phyloP scores from a whole-genome alignment of 2,797 vertebrate species.

The Spondyliosoma cantharus region DNA sequence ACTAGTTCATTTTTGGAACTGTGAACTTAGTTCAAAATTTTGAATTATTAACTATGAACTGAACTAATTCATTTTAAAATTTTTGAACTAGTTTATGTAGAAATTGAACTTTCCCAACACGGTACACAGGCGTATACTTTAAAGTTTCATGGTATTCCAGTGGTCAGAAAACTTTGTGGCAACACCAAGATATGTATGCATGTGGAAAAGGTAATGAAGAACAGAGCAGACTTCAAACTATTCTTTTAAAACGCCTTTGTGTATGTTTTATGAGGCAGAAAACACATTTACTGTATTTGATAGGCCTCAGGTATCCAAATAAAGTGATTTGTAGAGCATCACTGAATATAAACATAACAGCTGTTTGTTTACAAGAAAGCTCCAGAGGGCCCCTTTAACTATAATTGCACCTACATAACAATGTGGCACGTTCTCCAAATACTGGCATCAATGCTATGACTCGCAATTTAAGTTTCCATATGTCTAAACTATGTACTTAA shows the following conservation, averaged over 20 bases:
- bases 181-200: neutral
- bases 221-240: neutral
- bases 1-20: no score
- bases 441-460: neutral
- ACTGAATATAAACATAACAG: slow-evolving; percentile 4
- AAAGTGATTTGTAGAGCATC: neutral
- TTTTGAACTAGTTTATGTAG: no score
- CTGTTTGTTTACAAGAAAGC: slow-evolving; percentile 14
- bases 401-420: neutral
- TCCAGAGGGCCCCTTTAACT: neutral
- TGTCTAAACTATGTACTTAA: neutral
- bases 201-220: neutral
- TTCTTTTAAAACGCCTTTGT: no score
- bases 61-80: no score
- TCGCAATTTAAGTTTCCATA: neutral
- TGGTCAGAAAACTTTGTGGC: neutral
- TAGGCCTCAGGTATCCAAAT: neutral
- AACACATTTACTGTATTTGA: neutral
- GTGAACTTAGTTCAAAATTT: no score
- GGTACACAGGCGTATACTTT: no score
- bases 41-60: no score
- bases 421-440: neutral
- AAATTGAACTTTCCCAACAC: no score
- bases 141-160: neutral
- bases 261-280: slow-evolving; percentile 9